phyloP scores from a whole-genome alignment of 1,140 invertebrate genomes.

The Brachystomella parvula region DNA sequence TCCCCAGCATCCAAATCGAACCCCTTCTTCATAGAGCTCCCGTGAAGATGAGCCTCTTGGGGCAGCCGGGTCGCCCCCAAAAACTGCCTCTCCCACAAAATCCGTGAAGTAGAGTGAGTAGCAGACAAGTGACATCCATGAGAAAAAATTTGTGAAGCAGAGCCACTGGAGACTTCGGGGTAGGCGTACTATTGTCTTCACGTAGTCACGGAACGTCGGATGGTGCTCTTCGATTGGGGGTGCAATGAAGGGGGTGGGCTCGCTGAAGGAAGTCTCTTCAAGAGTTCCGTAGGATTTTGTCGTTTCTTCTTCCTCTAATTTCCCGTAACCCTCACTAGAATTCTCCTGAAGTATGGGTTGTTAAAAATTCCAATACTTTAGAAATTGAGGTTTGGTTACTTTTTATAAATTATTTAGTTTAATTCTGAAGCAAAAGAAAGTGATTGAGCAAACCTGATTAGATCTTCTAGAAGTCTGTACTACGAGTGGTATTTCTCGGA shows the following conservation, averaged over 20 bases:
- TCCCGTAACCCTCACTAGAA: background rate
- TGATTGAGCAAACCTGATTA: background rate
- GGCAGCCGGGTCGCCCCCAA: conserved; percentile 77
- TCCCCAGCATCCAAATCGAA: conserved; percentile 89
- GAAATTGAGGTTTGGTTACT: background rate
- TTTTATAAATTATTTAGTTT: background rate
- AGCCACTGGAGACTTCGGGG: conserved; percentile 74
- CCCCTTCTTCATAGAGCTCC: conserved; percentile 73
- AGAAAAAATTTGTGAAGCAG: conserved; percentile 89
- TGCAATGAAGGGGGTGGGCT: background rate
- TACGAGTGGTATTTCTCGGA: conserved; percentile 73
- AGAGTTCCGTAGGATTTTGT: background rate
- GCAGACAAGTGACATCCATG: conserved; percentile 95
- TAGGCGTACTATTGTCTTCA: conserved; percentile 82
- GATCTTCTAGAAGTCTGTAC: background rate
- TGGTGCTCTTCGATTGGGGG: background rate
- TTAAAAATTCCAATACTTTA: background rate
- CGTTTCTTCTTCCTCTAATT: background rate
- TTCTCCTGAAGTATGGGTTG: background rate
- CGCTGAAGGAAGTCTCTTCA: conserved; percentile 25
- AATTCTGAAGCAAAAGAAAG: too few species aligned
- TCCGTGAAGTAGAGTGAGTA: conserved; percentile 96
- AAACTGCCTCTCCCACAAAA: conserved; percentile 93
- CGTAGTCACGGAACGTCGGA: conserved; percentile 56
- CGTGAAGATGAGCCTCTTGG: conserved; percentile 54